Percentiles rank a stretch among this genome's conserved stretches.
These are phyloP conservation scores for Gymnorhina tibicen DNA, from an alignment of 2,113 vertebrate species.

Conservation along the genomic window DNA sequence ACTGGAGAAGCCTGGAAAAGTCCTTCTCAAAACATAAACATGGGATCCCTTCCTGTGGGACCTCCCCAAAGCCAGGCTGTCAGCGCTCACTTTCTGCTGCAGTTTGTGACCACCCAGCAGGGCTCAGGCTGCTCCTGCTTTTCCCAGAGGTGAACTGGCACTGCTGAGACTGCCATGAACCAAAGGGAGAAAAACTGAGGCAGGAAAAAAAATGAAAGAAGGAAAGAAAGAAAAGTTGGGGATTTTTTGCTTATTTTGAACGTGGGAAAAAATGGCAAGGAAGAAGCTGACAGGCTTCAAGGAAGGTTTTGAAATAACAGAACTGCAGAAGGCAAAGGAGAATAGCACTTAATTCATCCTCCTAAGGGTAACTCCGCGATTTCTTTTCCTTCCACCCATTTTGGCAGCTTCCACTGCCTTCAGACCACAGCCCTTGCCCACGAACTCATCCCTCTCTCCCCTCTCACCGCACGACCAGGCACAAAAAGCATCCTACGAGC, in stretches of 20 bases:
- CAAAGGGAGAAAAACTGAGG: neutral
- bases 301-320: neutral
- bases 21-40: neutral
- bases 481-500: neutral
- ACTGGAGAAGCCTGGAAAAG: neutral
- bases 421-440: neutral
- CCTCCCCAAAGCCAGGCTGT: neutral
- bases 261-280: neutral
- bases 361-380: neutral
- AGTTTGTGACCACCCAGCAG: neutral
- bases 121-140: neutral
- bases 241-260: neutral
- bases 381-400: neutral
- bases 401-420: neutral
- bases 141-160: neutral
- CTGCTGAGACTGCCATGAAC: neutral
- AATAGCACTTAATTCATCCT: neutral
- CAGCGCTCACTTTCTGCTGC: neutral
- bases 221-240: neutral
- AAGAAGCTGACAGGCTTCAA: slow-evolving; percentile 8
- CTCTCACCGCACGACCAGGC: neutral
- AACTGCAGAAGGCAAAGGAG: neutral
- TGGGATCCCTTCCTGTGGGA: neutral
- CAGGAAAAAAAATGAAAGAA: too few relatives aligned
- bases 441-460: neutral